Evolutionary conservation across 2,113 vertebrate species (phyloP).

Genomic region (Pseudorasbora parva): DNA sequence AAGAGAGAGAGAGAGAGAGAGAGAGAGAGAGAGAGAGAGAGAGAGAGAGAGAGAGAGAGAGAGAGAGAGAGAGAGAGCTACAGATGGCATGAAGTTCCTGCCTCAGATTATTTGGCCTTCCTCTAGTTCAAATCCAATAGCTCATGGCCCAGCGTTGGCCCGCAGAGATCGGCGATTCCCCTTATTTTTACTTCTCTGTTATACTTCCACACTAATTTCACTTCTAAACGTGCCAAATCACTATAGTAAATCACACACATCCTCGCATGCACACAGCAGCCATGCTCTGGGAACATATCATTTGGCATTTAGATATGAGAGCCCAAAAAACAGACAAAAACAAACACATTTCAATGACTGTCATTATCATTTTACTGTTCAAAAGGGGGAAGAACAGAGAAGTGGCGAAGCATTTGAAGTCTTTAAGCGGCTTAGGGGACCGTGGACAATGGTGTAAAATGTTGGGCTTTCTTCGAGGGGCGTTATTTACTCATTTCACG

Average conservation of each 20-base stretch:
- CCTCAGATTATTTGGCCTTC: conserved; percentile 17
- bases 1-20: conserved; percentile 29
- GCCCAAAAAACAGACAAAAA: conserved; percentile 30
- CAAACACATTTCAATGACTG: conserved; percentile 48
- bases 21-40: conserved; percentile 13
- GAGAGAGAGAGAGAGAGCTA: conserved; percentile 9
- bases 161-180: not conserved
- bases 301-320: conserved; percentile 26
- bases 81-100: conserved; percentile 1
- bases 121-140: conserved; percentile 16
- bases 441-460: conserved; percentile 40
- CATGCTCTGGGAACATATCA: conserved; percentile 25
- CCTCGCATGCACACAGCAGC: conserved; percentile 27
- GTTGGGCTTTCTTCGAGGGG: conserved; percentile 38
- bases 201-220: conserved; percentile 27
- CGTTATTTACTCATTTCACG: conserved; percentile 54
- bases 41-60: conserved; percentile 11
- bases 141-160: not conserved
- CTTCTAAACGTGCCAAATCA: conserved; percentile 17
- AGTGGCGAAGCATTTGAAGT: conserved; percentile 49
- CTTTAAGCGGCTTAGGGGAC: conserved; percentile 55
- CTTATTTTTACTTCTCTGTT: conserved; percentile 6
- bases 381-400: conserved; percentile 41
- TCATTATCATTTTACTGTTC: conserved; percentile 46
- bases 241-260: conserved; percentile 15